These are phyloP conservation scores for Garra rufa DNA, from an alignment of 2,113 vertebrate species.

Conservation along the genomic window DNA sequence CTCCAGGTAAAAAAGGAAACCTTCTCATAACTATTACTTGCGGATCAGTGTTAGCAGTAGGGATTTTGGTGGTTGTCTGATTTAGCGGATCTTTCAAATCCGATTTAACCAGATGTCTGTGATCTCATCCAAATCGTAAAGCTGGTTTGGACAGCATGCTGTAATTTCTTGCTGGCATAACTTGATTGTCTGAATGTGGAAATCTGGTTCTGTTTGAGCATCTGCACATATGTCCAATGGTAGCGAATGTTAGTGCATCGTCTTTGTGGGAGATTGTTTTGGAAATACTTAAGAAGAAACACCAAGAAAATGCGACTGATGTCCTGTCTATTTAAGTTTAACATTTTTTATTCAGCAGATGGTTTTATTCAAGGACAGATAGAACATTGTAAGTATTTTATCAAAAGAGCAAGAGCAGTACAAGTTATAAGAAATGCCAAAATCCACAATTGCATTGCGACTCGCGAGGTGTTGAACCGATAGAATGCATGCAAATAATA, in stretches of 20 bases:
- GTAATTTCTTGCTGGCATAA: background rate
- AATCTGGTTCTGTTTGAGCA: background rate
- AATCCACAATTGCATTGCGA: background rate
- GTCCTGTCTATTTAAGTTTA: background rate
- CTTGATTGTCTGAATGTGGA: background rate
- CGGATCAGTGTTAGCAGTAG: background rate
- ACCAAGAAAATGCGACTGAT: too few relatives aligned
- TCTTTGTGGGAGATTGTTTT: background rate
- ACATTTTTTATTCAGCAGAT: background rate
- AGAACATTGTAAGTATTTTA: background rate
- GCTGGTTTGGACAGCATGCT: background rate
- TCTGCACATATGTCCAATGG: background rate
- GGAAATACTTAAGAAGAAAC: background rate
- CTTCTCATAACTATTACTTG: background rate
- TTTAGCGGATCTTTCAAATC: background rate
- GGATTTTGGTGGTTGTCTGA: background rate
- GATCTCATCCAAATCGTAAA: background rate
- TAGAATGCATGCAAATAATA: too few relatives aligned
- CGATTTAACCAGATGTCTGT: constrained; percentile 13
- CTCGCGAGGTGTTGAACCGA: background rate
- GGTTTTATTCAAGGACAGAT: background rate
- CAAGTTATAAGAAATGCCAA: background rate
- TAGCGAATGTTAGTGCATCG: background rate
- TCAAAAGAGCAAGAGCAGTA: background rate
- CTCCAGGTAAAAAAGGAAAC: constrained; percentile 19